These are phyloP conservation scores for Xiphydria camelus DNA, from an alignment of 2,888 invertebrate genomes.

Conservation along the genomic window DNA sequence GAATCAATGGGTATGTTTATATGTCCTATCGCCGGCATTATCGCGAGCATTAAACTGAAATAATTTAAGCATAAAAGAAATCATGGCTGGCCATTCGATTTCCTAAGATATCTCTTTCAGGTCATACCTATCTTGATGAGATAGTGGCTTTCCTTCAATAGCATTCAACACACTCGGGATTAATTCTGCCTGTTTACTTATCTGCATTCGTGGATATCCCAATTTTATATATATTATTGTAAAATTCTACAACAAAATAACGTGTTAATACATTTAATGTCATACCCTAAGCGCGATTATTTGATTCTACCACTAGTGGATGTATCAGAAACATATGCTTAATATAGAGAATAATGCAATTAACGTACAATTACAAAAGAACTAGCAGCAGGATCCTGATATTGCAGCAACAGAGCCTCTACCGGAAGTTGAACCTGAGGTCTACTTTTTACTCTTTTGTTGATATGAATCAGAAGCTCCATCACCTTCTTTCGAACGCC, in stretches of 20 bases:
- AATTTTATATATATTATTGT: conserved; percentile 91
- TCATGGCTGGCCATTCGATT: no score
- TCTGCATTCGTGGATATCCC: conserved; percentile 82
- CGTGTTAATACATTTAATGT: conserved; percentile 6
- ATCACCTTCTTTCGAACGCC: conserved; percentile 84
- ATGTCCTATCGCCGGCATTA: conserved; percentile 78
- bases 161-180: conserved; percentile 77
- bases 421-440: conserved; percentile 85
- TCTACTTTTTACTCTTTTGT: conserved; percentile 84
- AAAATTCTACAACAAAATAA: conserved; percentile 71
- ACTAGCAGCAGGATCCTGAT: conserved; percentile 75
- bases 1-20: conserved; percentile 69
- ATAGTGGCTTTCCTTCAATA: conserved; percentile 77
- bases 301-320: no score
- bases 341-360: background rate
- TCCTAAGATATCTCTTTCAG: no score
- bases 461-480: conserved; percentile 89
- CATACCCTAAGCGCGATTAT: no score
- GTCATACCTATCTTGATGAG: conserved; percentile 85
- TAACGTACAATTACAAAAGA: conserved; percentile 76
- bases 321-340: no score
- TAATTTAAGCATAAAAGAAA: background rate
- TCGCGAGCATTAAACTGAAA: conserved; percentile 74
- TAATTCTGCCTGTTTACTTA: conserved; percentile 74
- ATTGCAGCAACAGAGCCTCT: conserved; percentile 78